Conservation (phyloP, 2,113 vertebrate species). For the Eublepharis macularius region DNA sequence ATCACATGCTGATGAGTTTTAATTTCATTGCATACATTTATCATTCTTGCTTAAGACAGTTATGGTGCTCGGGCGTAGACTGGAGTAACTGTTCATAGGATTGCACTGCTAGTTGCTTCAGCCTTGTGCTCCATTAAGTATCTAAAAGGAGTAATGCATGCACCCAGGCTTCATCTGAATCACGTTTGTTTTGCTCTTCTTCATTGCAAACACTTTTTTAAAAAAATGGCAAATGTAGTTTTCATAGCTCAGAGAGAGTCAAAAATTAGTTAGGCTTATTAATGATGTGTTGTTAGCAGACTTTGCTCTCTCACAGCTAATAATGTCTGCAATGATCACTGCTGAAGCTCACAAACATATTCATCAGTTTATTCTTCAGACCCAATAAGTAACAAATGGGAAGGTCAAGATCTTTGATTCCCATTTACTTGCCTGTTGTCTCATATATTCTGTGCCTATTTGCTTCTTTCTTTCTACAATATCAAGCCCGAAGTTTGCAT, state of each 20-base stretch:
- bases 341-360: slow-evolving; percentile 8
- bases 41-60: not conserved
- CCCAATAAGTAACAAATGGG: slow-evolving; percentile 30
- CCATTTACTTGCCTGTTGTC: not conserved
- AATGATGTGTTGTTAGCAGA: slow-evolving; percentile 26
- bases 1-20: not conserved
- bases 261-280: slow-evolving; percentile 21
- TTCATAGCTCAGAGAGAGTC: not conserved
- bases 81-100: too few relatives aligned
- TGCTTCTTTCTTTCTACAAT: not conserved
- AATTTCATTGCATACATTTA: not conserved
- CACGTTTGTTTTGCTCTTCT: not conserved
- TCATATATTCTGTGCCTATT: accelerated
- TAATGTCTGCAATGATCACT: slow-evolving; percentile 39
- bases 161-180: not conserved
- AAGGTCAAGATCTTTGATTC: not conserved
- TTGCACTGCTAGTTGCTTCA: not conserved
- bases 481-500: too few relatives aligned
- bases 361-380: slow-evolving; percentile 40
- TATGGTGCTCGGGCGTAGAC: too few relatives aligned
- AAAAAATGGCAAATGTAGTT: not conserved
- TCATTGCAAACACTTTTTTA: not conserved
- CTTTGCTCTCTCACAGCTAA: slow-evolving; percentile 34
- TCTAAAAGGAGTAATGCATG: not conserved
- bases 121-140: not conserved